Percentiles rank a stretch among this genome's conserved stretches.
These are phyloP conservation scores for Cephus pulcher DNA, from an alignment of 2,888 invertebrate species.

Conservation along the genomic window DNA sequence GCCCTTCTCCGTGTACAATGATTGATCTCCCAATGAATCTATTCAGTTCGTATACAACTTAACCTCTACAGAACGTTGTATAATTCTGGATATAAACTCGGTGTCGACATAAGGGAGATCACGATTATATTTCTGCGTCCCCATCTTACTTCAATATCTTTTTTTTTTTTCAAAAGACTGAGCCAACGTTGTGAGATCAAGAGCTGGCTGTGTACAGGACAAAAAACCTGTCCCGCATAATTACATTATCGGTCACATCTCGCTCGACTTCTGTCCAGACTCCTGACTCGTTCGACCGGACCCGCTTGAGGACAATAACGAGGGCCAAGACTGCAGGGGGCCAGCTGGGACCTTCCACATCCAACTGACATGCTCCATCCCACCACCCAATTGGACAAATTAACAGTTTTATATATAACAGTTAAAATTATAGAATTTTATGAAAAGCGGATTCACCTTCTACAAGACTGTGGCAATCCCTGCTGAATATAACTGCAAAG, in stretches of 20 bases:
- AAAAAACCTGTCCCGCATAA: slow-evolving; percentile 59
- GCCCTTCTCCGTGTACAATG: not conserved
- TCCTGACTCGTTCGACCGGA: slow-evolving; percentile 24
- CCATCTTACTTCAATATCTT: slow-evolving; percentile 5
- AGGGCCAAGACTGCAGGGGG: slow-evolving; percentile 34
- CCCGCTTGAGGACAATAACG: slow-evolving; percentile 22
- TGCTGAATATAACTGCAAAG: not conserved
- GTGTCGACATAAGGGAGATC: not conserved
- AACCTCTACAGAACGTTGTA: not conserved
- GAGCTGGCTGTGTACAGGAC: slow-evolving; percentile 26
- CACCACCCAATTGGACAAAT: not conserved
- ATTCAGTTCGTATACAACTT: not conserved
- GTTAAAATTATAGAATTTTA: not conserved
- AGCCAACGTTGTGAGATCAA: slow-evolving; percentile 24
- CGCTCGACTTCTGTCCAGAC: slow-evolving; percentile 50
- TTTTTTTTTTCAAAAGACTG: slow-evolving; percentile 18
- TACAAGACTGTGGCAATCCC: not conserved
- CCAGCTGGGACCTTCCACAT: slow-evolving; percentile 17
- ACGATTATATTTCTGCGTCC: slow-evolving; percentile 4
- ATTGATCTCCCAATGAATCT: not conserved
- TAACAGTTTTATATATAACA: not conserved
- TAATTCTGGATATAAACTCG: not conserved
- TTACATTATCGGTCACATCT: slow-evolving; percentile 59
- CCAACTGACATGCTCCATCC: not conserved
- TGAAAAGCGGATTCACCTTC: not conserved